Conservation (phyloP, 2,113 vertebrate species). For the Hydrochoerus hydrochaeris region DNA sequence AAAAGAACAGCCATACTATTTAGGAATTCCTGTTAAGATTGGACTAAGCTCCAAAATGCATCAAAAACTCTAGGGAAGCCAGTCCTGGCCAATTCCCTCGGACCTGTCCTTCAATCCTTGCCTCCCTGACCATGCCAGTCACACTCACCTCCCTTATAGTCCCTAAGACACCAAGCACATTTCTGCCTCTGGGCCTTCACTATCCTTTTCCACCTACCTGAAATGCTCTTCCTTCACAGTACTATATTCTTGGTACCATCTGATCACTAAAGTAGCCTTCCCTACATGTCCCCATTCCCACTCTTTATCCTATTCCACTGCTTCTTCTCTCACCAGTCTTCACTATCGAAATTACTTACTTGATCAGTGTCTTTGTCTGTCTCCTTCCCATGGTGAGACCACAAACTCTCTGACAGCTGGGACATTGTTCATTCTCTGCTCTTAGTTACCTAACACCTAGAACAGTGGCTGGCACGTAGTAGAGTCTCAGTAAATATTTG, state of each 20-base stretch:
- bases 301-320: not conserved
- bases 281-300: not conserved
- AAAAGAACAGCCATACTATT: not conserved
- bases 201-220: not conserved
- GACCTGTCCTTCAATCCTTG: not conserved
- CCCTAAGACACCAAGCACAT: not conserved
- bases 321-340: not conserved
- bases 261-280: not conserved
- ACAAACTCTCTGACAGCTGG: not conserved
- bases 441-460: not conserved
- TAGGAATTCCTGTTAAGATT: not conserved
- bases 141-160: not conserved
- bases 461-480: not conserved
- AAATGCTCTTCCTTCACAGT: not conserved
- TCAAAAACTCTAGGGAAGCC: not conserved
- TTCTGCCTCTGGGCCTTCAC: constrained; percentile 14
- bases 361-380: not conserved
- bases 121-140: not conserved
- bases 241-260: not conserved
- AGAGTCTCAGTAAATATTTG: not conserved
- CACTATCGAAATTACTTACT: not conserved
- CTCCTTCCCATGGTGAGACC: not conserved
- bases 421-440: not conserved
- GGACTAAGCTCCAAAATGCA: not conserved
- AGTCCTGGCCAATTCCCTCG: not conserved